Evolutionary conservation across 1,140 invertebrate genomes (phyloP), one percentile per base, ranked within the genome.

Genomic region (Atta texana): DNA sequence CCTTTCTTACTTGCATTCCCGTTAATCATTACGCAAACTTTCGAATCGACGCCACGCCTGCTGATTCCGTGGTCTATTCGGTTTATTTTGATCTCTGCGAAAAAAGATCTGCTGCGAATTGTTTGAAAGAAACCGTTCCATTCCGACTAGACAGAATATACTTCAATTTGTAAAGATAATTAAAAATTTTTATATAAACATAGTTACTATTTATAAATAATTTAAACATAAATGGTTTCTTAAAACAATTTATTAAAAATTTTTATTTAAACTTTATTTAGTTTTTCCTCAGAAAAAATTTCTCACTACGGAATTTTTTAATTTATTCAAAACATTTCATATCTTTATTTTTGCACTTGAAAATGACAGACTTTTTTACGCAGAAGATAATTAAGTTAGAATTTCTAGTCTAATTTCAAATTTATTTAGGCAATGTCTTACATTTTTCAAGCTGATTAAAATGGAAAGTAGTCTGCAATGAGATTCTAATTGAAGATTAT

Each of bases 21-120:
- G 57, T 63, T 77, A 49, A 44, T 68, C 64, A 68, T 68, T 49
- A n/a, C 4, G 34, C 64, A n/a, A 68, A 68, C 64, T 68, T 68
- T 68, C 34, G 31, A 18, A 34, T 66, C 16, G 18, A 66, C 63
- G 64, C n/a, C 12, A 68, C 34, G 34, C 39, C 34, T 39, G 10
- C 64, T 68, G 39, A 68, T 68, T 44, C n/a, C 39, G 34, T n/a
- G 10, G 28, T 66, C 31, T 34, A 3, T n/a, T 34, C 34, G 63
- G 12, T 68, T 39, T 68, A 68, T 49, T 68, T 68, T 21, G 3
- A n/a, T 14, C 64, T 5, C 10, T n/a, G n/a, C 18, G n/a, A 44
- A 39, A n/a, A 44, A n/a, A 21, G n/a, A 44, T 68, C 39, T 68
- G 2, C 12, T 14, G n/a, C 34, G 12, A 39, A 2, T 10, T n/a